phyloP scores from a whole-genome alignment of 2,797 vertebrate species.

The Periparus ater region DNA sequence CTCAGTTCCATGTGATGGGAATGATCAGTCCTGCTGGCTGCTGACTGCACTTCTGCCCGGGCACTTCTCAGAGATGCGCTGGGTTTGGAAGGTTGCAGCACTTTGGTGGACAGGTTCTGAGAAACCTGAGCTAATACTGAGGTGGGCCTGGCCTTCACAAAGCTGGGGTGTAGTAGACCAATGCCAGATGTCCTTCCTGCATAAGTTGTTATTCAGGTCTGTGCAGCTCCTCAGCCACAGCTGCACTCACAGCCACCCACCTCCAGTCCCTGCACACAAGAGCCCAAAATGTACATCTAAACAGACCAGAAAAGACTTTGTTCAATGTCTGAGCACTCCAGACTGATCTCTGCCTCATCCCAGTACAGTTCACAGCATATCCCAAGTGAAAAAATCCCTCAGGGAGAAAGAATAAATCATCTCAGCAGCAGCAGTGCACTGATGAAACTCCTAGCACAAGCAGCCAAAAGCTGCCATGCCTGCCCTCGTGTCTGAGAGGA shows the following conservation, averaged over 20 bases:
- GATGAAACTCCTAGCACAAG: neutral
- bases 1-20: neutral
- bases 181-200: neutral
- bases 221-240: neutral
- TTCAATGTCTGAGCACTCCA: neutral
- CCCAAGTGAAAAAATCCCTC: neutral
- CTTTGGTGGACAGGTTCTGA: neutral
- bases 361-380: neutral
- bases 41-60: neutral
- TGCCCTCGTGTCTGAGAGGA: rapidly evolving
- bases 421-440: neutral
- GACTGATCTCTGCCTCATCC: neutral
- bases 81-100: neutral
- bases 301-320: neutral
- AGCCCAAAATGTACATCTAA: neutral
- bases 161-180: neutral
- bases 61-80: neutral
- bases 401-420: neutral
- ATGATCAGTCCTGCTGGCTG: neutral
- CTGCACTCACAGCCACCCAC: neutral
- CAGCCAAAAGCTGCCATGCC: neutral
- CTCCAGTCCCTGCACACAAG: neutral
- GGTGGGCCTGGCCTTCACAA: neutral
- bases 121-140: neutral
- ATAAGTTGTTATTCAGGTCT: neutral